Evolutionary conservation across 2,888 invertebrate genomes (phyloP), one percentile per base, ranked within the genome.

Genomic region (Chymomyza procnemis): DNA sequence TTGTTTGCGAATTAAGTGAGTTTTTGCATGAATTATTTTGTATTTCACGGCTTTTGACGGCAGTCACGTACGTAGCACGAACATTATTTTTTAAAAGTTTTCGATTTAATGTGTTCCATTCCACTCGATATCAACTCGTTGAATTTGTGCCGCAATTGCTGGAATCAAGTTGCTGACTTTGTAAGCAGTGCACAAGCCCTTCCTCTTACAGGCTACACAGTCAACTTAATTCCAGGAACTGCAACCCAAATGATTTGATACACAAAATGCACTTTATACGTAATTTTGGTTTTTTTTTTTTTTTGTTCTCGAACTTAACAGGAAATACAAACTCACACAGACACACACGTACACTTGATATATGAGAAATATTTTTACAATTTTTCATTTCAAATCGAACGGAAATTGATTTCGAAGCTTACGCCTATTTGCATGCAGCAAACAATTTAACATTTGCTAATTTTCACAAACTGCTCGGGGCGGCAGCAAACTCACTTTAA

Each of bases 141-240:
- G 79, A 75, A 61, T 58, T 71, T 69, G 78, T 66, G 89, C 88
- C 83, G 91, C 90, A 88, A 85, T 90, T 90, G 91, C 90, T 90
- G 90, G 91, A 90, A 90, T 90, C 90, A 91, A 90, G 90, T 90
- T 90, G 90, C 90, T 90, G 90, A 90, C 90, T 90, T 90, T 73
- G 75, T 74, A 73, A 81, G 81, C 85, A 83, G 74, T 87, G 80
- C 89, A 79, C 80, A 90, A 87, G 88, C 88, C 87, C 34, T 73
- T 81, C 83, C 84, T 73, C 80, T 70, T 74, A 77, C 87, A 86
- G 90, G 91, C 91, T 87, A 91, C 90, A 90, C 90, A 90, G 90
- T 91, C 90, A 90, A 90, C 90, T 91, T 90, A 88, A 90, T 90
- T 90, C 90, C 90, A 90, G 90, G 91, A 89, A 91, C 88, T 88